Conservation (phyloP, 2,113 vertebrate genomes). For the Eidolon helvum region DNA sequence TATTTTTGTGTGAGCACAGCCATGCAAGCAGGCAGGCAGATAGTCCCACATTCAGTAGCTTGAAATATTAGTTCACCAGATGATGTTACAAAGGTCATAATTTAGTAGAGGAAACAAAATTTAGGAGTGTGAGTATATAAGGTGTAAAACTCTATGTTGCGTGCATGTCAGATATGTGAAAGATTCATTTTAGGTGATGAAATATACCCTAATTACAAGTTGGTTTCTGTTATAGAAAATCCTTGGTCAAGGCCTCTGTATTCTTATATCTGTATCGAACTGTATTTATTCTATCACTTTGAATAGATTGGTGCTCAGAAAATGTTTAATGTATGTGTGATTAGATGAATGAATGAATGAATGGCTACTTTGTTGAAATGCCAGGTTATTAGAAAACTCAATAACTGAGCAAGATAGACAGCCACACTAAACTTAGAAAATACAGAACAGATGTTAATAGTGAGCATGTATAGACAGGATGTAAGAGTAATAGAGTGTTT, state of each 20-base stretch:
- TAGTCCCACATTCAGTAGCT: background rate
- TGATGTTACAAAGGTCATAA: background rate
- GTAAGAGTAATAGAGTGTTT: background rate
- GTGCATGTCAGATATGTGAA: background rate
- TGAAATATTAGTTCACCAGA: conserved; percentile 6
- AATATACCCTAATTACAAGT: background rate
- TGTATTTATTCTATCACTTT: background rate
- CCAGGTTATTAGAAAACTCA: background rate
- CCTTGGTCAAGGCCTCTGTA: background rate
- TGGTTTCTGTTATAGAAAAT: background rate
- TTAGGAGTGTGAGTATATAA: background rate
- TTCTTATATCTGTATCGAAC: background rate
- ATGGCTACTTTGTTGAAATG: background rate
- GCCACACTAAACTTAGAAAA: background rate
- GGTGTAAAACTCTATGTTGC: background rate
- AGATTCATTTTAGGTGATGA: background rate
- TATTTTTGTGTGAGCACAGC: background rate
- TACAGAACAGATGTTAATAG: background rate
- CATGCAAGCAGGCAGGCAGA: background rate
- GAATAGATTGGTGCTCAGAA: background rate
- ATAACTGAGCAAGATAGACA: background rate
- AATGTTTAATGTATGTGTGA: background rate
- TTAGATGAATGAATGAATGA: background rate
- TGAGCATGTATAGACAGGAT: background rate
- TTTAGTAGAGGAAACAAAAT: background rate